Evolutionary conservation across 2,113 vertebrate species (phyloP).

Genomic region (Chaetura pelagica): DNA sequence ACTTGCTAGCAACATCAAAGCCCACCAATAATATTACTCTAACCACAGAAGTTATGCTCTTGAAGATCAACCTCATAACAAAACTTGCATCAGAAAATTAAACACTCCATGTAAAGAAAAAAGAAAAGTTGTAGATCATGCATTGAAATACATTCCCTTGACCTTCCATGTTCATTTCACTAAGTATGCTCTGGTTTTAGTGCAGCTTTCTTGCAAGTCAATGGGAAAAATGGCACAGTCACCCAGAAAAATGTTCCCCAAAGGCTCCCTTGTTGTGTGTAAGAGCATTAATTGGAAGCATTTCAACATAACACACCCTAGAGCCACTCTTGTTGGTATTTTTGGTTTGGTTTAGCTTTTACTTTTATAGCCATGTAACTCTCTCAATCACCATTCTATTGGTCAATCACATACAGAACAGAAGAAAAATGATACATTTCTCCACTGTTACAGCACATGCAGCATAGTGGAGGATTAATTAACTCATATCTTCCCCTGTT

Average conservation of each 20-base stretch:
- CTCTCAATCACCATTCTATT: background rate
- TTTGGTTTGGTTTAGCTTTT: background rate
- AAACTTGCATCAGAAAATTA: background rate
- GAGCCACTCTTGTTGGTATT: background rate
- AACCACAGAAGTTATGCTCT: background rate
- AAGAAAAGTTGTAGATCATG: background rate
- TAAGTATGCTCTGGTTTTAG: background rate
- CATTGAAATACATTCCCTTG: background rate
- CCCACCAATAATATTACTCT: background rate
- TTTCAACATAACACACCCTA: background rate
- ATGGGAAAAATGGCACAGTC: background rate
- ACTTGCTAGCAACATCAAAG: background rate
- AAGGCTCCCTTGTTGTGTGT: background rate
- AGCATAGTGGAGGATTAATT: background rate
- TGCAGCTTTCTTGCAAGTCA: background rate
- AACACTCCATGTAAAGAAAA: background rate
- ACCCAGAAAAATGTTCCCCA: background rate
- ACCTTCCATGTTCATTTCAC: background rate
- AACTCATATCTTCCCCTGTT: background rate
- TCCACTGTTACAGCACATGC: background rate
- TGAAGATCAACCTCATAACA: background rate
- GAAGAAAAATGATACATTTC: background rate
- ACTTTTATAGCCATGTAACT: background rate
- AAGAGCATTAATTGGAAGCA: background rate
- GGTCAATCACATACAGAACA: background rate